Conservation (phyloP, 2,113 vertebrate species). For the Gopherus evgoodei region DNA sequence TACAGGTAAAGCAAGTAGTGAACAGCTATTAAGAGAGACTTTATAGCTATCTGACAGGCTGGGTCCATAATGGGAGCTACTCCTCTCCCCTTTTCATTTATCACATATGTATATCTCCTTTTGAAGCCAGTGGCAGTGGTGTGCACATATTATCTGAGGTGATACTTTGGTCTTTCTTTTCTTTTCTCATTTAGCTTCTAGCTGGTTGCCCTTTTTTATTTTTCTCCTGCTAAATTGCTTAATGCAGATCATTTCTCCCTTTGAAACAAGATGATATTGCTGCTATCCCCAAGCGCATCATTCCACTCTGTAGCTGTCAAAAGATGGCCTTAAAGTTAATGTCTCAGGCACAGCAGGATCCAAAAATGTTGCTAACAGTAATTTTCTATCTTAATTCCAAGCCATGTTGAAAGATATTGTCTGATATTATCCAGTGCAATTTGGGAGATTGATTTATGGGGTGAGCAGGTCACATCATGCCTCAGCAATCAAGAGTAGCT, state of each 20-base stretch:
- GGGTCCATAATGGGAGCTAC: too few relatives aligned
- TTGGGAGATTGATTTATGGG: constrained; percentile 12
- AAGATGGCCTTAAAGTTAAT: constrained; percentile 48
- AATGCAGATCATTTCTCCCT: background rate
- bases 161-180: background rate
- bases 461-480: constrained; percentile 13
- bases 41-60: too few relatives aligned
- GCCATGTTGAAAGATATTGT: constrained; percentile 10
- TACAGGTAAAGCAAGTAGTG: too few relatives aligned
- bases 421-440: background rate
- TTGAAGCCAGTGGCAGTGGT: background rate
- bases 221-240: background rate
- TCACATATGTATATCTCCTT: background rate
- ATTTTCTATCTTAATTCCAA: constrained; percentile 47
- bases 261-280: background rate
- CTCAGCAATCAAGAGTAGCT: constrained; percentile 4
- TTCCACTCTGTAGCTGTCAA: constrained; percentile 35
- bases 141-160: background rate
- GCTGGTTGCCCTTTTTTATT: background rate
- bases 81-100: too few relatives aligned
- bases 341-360: constrained; percentile 11
- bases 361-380: constrained; percentile 26
- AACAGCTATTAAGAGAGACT: too few relatives aligned
- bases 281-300: background rate
- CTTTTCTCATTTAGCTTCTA: background rate